These are phyloP conservation scores for Acanthurus tractus DNA, from an alignment of 2,797 vertebrate species.

Conservation along the genomic window DNA sequence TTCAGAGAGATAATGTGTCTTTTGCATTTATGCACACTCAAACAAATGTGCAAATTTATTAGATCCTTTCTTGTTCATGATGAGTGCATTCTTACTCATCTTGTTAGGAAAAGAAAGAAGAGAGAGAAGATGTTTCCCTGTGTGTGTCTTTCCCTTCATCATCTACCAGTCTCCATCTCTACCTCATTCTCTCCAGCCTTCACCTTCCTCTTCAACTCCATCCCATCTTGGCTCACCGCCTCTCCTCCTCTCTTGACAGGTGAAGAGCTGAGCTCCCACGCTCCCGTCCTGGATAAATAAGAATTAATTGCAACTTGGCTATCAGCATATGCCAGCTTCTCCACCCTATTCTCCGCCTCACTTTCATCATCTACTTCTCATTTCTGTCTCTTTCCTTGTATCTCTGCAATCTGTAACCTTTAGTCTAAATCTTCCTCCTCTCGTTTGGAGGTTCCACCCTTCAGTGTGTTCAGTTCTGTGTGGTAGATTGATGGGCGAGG, in stretches of 20 bases:
- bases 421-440: conserved; percentile 31
- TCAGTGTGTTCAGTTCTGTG: conserved; percentile 1
- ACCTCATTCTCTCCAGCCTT: conserved; percentile 1
- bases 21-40: neutral
- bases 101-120: neutral
- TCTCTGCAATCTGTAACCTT: conserved; percentile 55
- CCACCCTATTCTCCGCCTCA: conserved; percentile 49
- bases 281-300: conserved; percentile 73
- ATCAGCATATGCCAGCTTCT: conserved; percentile 74
- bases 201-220: conserved; percentile 16
- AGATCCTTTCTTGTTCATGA: neutral
- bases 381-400: conserved; percentile 34
- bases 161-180: conserved; percentile 6
- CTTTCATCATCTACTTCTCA: conserved; percentile 55
- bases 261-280: conserved; percentile 61
- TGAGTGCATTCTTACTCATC: neutral
- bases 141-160: neutral
- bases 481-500: conserved; percentile 37
- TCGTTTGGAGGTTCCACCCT: conserved; percentile 21
- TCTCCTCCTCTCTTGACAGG: conserved; percentile 57
- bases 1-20: neutral
- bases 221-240: conserved; percentile 30
- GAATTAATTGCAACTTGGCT: conserved; percentile 75
- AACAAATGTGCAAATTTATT: neutral
- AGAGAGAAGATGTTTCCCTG: neutral